Evolutionary conservation across 2,797 vertebrate species (phyloP), one percentile per base, ranked within the genome.

Genomic region (Orientallactaga sibirica): DNA sequence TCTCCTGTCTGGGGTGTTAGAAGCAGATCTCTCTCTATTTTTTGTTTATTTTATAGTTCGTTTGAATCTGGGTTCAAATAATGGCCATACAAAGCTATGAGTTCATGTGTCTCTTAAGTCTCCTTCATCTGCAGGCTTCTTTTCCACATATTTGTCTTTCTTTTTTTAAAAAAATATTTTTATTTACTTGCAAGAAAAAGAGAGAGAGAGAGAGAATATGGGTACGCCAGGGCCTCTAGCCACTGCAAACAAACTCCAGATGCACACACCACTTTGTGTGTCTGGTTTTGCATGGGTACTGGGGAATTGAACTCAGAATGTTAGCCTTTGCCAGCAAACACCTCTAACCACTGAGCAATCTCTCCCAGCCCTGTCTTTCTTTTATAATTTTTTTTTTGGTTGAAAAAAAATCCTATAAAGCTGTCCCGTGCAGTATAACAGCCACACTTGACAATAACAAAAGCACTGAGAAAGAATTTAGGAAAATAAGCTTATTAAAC

Each of bases 391-490:
- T 25, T 64, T 25, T 78, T 95, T 66, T 82, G 18, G 33, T 33
- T 76, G 68, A 62, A 92, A 86, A 92, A 86, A 71, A 74, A 55
- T 71, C 66, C 58, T 91, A n/a, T 52, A 79, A 73, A 70, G 55
- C 29, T 18, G 7, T 7, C n/a, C 48, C 71, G 29, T 74, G n/a
- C 20, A 41, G 18, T 27, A 24, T 4, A 33, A 66, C 22, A 78
- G 61, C 37, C 12, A 74, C 37, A n/a, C 43, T 84, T 43, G 55
- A 62, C 70, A 86, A 41, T 27, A 20, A 22, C 11, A 74, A 18
- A 43, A 62, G 61, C 62, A 10, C 33, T 86, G 33, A 24, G n/a
- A 73, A 27, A 52, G 48, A 86, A 62, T 29, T 43, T 25, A 4
- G n/a, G 55, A 41, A 74, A 73, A 74, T 16, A 62, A 74, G 55